phyloP scores from a whole-genome alignment of 2,113 vertebrate genomes.

The Danionella cerebrum region DNA sequence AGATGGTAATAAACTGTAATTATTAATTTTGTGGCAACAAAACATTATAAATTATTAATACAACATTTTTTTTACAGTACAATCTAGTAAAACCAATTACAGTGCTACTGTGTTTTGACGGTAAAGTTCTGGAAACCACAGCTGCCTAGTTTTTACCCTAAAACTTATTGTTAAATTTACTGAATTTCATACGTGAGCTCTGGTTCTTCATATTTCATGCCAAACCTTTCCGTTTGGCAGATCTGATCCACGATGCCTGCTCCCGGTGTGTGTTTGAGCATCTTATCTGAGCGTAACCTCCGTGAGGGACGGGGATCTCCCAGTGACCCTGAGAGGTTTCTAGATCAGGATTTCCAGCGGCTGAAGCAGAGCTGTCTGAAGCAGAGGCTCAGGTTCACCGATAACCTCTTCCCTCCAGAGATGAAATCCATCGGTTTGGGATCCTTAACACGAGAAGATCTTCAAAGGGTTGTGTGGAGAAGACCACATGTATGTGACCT shows the following conservation, averaged over 20 bases:
- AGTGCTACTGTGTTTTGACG: too few relatives aligned
- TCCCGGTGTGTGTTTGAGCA: constrained; percentile 55
- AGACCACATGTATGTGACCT: constrained; percentile 35
- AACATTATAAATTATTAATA: too few relatives aligned
- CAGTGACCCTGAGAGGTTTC: constrained; percentile 38
- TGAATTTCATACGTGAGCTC: too few relatives aligned
- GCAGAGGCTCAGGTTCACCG: constrained; percentile 34
- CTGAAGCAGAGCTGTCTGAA: constrained; percentile 36
- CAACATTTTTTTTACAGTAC: too few relatives aligned
- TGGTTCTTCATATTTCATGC: too few relatives aligned
- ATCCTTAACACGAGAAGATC: constrained; percentile 1
- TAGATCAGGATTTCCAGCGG: constrained; percentile 47
- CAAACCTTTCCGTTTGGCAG: background rate
- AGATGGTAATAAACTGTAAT: too few relatives aligned
- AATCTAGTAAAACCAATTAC: too few relatives aligned
- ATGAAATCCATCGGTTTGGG: constrained; percentile 46
- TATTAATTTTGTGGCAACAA: too few relatives aligned
- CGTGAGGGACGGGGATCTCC: constrained; percentile 35
- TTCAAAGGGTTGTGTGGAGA: constrained; percentile 32
- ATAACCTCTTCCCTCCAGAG: constrained; percentile 56
- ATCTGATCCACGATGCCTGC: constrained; percentile 42
- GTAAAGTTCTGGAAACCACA: too few relatives aligned
- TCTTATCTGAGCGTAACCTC: constrained; percentile 44
- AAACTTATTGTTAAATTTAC: too few relatives aligned
- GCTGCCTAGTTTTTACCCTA: too few relatives aligned